Base-by-base conservation (phyloP, 2,888 invertebrate species). In the Ochropleura plecta region DNA sequence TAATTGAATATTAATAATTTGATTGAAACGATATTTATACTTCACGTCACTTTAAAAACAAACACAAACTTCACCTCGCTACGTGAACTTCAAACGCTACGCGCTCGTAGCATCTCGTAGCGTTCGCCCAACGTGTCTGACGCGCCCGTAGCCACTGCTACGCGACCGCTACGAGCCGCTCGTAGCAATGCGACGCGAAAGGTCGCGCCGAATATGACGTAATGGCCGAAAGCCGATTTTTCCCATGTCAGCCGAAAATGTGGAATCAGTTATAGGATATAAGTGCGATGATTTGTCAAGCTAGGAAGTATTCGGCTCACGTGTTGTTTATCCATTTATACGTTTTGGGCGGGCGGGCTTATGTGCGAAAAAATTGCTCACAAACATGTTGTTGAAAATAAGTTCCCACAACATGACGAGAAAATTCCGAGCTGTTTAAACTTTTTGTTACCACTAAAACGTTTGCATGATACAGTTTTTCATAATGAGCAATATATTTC, bases 111-210 rank as follows among this genome's bases (percentile, higher is more conserved):
- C 86, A 76, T 71, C 85, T 89, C 90, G 92, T 90, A 91, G 90
- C 90, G 81, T 83, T 78, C 92, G 90, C 86, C 90, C 93, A 91
- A 90, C 92, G 90, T 92, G 90, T 87, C 78, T 92, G 93, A 90
- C 92, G 92, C 89, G 92, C 89, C 88, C 94, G 94, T 95, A 95
- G 93, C 89, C 92, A 95, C 95, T 94, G 93, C 93, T 95, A 95
- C 95, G 93, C 79, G 83, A 71, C 84, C 79, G 89, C 87, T 90
- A 91, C 90, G 90, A 82, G 81, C 81, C 68, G 70, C 82, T 76
- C 88, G 93, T 92, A 92, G 94, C 92, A 90, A 68, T 90, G 92
- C 91, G 90, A 89, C 90, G 91, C 88, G 83, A 80, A 82, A 87
- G 88, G 88, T 84, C 85, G 88, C 86, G 79, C 85, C 85, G 85